A percentile compares a stretch with the other conserved stretches of the same genome.
phyloP scores from a whole-genome alignment of 2,113 vertebrate genomes.

The Calyptommatus sinebrachiatus region DNA sequence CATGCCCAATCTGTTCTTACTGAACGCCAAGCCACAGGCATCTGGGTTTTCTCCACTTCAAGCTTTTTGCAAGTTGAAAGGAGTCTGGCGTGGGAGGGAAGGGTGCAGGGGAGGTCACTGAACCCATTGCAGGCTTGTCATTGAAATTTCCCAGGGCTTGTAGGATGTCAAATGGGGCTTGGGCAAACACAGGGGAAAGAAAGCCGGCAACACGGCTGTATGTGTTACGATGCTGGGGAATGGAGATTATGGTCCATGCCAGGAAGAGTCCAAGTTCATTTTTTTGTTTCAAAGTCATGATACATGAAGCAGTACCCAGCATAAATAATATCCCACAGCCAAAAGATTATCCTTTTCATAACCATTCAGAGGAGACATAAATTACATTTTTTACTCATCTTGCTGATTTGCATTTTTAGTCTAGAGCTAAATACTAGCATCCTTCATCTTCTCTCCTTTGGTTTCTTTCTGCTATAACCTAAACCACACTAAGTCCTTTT shows the following conservation, averaged over 20 bases:
- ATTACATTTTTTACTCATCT: slow-evolving; percentile 36
- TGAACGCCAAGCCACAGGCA: slow-evolving; percentile 64
- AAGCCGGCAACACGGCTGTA: slow-evolving; percentile 47
- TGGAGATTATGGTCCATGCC: slow-evolving; percentile 34
- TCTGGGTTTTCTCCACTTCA: slow-evolving; percentile 74
- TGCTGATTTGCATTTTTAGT: slow-evolving; percentile 33
- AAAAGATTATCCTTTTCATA: slow-evolving; percentile 53
- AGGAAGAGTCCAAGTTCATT: slow-evolving; percentile 31
- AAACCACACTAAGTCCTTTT: no score
- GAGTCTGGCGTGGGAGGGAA: slow-evolving; percentile 68
- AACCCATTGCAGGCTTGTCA: slow-evolving; percentile 63
- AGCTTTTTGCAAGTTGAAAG: slow-evolving; percentile 76
- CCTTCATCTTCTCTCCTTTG: background rate
- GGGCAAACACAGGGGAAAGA: slow-evolving; percentile 53
- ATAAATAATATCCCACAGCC: slow-evolving; percentile 48
- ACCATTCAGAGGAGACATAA: slow-evolving; percentile 36
- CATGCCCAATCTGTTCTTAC: slow-evolving; percentile 73
- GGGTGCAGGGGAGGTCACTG: slow-evolving; percentile 65
- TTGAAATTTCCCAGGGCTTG: slow-evolving; percentile 71
- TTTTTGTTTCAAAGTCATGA: background rate
- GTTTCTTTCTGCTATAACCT: slow-evolving; percentile 16
- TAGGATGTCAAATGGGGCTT: slow-evolving; percentile 54
- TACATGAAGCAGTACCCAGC: slow-evolving; percentile 24
- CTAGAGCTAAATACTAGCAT: background rate
- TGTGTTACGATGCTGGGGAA: slow-evolving; percentile 49